Evolutionary conservation across 2,888 invertebrate species (phyloP).

Genomic region (Lasius platythorax): DNA sequence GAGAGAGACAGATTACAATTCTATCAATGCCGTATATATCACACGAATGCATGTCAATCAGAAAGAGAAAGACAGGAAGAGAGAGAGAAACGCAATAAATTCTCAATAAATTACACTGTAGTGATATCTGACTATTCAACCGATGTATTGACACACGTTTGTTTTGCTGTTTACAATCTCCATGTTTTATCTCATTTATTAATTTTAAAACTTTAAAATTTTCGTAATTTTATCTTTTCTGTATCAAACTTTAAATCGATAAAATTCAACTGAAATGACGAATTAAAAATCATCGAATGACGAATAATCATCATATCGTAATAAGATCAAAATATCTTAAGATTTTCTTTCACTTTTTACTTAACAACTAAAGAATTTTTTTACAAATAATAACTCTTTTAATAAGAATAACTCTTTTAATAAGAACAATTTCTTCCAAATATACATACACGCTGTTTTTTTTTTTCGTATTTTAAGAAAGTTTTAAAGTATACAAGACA

Average conservation of each 20-base stretch:
- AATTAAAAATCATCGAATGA: background rate
- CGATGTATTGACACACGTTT: constrained; percentile 67
- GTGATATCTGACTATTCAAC: constrained; percentile 58
- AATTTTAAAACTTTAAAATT: constrained; percentile 56
- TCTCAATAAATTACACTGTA: constrained; percentile 67
- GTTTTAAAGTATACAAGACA: background rate
- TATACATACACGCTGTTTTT: background rate
- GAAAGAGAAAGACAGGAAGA: constrained; percentile 11
- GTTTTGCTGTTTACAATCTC: constrained; percentile 61
- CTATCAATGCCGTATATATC: constrained; percentile 61
- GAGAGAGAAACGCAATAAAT: constrained; percentile 65
- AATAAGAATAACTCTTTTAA: background rate
- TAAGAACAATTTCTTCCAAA: background rate
- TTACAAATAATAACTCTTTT: background rate
- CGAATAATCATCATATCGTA: background rate
- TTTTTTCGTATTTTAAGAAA: background rate
- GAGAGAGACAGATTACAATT: constrained; percentile 70
- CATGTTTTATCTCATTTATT: constrained; percentile 61
- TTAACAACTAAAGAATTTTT: background rate
- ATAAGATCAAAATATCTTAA: background rate
- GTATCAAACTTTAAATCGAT: background rate
- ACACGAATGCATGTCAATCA: constrained; percentile 43
- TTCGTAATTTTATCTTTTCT: background rate
- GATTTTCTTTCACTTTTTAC: background rate
- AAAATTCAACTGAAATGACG: background rate